Evolutionary conservation across 2,888 invertebrate species (phyloP), one percentile per base, ranked within the genome.

Genomic region (Ceraclea dissimilis): DNA sequence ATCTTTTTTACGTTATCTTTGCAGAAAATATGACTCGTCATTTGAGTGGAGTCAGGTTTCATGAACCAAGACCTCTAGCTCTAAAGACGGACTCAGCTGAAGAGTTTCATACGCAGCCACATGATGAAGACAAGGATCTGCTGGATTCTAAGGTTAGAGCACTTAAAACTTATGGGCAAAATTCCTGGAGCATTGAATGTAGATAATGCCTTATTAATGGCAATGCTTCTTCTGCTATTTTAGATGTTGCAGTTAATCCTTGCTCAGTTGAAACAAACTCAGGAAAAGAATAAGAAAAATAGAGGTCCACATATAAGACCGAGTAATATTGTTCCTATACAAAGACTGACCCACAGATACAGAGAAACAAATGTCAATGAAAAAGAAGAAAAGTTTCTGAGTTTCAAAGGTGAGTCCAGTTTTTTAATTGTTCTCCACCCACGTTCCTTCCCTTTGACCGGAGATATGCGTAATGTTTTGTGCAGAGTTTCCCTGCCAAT

Each of bases 351-450:
- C 11, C 75, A 79, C 55, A 64, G 78, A 1, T 74, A 76, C 52
- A 67, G 78, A 46, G 76, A 78, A 55, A 70, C 78, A 1, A 77
- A 78, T 49, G 73, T 79, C 0, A 76, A 78, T 60, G 69, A 67
- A 48, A 72, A 80, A 55, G 76, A 79, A 57, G 71, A 75, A 34
- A 69, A 73, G 57, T 80, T 75, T 68, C 68, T 81, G 1, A 76
- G 75, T 17, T 79, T 81, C 61, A 73, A 73, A 70, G 75, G 77
- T 76, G 58, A 18, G 44, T 31, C 6, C 31, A 31, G n/a, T n/a
- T n/a, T n/a, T n/a, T n/a, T n/a, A n/a, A n/a, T n/a, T n/a, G n/a
- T n/a, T n/a, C n/a, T n/a, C n/a, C n/a, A n/a, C n/a, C n/a, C n/a
- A n/a, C n/a, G n/a, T n/a, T 31, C 11, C 34, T 20, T 20, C 1